These are phyloP conservation scores for Brachionus plicatilis DNA, from an alignment of 1,140 invertebrate genomes.

Conservation along the genomic window DNA sequence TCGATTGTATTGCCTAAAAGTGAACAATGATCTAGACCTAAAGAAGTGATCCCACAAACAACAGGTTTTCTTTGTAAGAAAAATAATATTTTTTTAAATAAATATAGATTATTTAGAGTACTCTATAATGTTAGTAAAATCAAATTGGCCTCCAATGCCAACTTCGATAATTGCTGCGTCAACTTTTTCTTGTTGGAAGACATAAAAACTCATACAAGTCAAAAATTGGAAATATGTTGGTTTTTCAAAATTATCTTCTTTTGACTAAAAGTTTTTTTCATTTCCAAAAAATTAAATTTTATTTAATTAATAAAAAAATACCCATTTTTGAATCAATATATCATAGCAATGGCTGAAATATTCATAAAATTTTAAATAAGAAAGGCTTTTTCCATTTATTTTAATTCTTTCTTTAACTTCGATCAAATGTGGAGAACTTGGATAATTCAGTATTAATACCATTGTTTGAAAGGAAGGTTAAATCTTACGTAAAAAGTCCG, in stretches of 20 bases:
- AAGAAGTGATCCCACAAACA: conserved; percentile 79
- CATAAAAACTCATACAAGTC: conserved; percentile 80
- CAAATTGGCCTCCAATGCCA: conserved; percentile 89
- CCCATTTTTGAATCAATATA: conserved; percentile 6
- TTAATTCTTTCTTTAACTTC: conserved; percentile 84
- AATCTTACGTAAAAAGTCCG: conserved; percentile 71
- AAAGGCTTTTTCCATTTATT: conserved; percentile 74
- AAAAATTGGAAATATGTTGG: conserved; percentile 90
- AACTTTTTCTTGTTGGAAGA: conserved; percentile 76
- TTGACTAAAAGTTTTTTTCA: conserved; percentile 23
- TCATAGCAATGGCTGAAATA: conserved; percentile 67
- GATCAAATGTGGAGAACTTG: conserved; percentile 85
- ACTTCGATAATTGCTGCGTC: conserved; percentile 93
- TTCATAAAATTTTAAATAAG: conserved; percentile 66
- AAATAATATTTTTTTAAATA: background rate
- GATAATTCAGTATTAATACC: conserved; percentile 40
- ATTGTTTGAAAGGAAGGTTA: background rate
- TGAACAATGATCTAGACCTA: conserved; percentile 79
- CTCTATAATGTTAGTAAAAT: conserved; percentile 86
- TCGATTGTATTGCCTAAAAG: conserved; percentile 76
- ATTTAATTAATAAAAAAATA: background rate
- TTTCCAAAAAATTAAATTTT: background rate
- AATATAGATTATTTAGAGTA: conserved; percentile 47
- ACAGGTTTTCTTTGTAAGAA: conserved; percentile 61
- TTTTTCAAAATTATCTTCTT: conserved; percentile 59